Percentiles rank a stretch among this genome's conserved stretches.
Conservation (phyloP, 2,888 invertebrate genomes). For the Hydraecia micacea region DNA sequence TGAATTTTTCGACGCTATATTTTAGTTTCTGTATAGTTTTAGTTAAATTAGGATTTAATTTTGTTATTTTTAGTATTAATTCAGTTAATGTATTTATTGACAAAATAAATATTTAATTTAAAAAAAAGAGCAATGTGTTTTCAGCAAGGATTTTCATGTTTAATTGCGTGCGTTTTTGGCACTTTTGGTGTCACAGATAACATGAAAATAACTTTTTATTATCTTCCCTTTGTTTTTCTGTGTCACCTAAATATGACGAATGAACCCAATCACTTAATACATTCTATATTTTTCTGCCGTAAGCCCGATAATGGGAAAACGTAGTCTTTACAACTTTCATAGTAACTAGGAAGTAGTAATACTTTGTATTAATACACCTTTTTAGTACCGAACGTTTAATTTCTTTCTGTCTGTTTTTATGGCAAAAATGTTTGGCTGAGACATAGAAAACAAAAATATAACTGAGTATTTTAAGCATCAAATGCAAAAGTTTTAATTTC, state of each 20-base stretch:
- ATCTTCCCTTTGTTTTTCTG: background rate
- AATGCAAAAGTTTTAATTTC: background rate
- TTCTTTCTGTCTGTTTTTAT: constrained; percentile 9
- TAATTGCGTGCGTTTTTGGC: background rate
- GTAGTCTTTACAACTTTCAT: constrained; percentile 31
- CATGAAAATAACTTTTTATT: background rate
- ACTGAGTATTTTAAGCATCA: background rate
- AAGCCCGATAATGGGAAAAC: background rate
- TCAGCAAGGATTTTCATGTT: background rate
- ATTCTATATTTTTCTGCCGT: constrained; percentile 2
- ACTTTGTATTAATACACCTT: constrained; percentile 1
- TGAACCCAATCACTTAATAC: constrained; percentile 38
- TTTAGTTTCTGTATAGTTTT: no score
- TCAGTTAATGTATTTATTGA: no score
- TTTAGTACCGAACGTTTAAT: constrained; percentile 17
- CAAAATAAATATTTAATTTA: no score
- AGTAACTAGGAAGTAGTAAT: constrained; percentile 13
- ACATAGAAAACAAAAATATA: background rate
- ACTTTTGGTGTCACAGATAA: background rate
- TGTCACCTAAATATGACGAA: background rate
- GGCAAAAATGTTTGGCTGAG: background rate
- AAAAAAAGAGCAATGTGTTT: background rate
- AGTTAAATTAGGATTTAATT: no score
- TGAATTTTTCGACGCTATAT: no score
- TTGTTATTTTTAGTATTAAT: no score